These are phyloP conservation scores for Temnothorax unifasciatus DNA, from an alignment of 2,888 invertebrate genomes.

Conservation along the genomic window DNA sequence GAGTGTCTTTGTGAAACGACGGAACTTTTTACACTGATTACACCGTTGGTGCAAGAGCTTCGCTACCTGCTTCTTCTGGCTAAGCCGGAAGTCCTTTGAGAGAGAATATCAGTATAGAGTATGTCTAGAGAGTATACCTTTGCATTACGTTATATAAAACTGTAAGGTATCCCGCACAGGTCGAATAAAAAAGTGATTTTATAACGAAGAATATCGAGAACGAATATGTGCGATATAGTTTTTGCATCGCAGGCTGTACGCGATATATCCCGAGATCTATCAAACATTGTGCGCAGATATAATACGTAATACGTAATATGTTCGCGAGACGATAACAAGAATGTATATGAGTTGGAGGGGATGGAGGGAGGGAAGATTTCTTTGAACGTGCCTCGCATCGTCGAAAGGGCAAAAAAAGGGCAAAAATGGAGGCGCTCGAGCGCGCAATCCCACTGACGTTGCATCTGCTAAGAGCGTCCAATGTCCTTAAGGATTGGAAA, in stretches of 20 bases:
- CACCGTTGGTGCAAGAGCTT: conserved; percentile 67
- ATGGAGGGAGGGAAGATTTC: conserved; percentile 49
- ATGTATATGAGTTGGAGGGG: neutral
- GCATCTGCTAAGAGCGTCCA: conserved; percentile 64
- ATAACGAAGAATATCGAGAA: conserved; percentile 44
- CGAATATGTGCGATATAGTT: neutral
- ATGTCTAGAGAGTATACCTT: neutral
- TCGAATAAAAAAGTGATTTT: conserved; percentile 27
- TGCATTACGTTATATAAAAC: conserved; percentile 28
- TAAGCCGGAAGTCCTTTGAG: conserved; percentile 41
- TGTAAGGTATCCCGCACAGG: neutral
- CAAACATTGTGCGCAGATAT: conserved; percentile 52
- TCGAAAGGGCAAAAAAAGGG: conserved; percentile 45
- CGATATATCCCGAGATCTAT: conserved; percentile 31
- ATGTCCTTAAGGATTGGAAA: conserved; percentile 57
- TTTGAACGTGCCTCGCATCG: conserved; percentile 56
- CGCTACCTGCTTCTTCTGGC: conserved; percentile 65
- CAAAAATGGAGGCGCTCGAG: conserved; percentile 57
- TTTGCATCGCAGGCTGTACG: neutral
- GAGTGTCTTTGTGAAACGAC: conserved; percentile 74
- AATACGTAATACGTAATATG: conserved; percentile 6
- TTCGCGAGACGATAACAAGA: conserved; percentile 30
- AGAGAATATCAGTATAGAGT: conserved; percentile 21
- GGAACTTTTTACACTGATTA: conserved; percentile 81
- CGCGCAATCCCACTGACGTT: conserved; percentile 61